Evolutionary conservation across 2,113 vertebrate genomes (phyloP).

Genomic region (Cervus canadensis): DNA sequence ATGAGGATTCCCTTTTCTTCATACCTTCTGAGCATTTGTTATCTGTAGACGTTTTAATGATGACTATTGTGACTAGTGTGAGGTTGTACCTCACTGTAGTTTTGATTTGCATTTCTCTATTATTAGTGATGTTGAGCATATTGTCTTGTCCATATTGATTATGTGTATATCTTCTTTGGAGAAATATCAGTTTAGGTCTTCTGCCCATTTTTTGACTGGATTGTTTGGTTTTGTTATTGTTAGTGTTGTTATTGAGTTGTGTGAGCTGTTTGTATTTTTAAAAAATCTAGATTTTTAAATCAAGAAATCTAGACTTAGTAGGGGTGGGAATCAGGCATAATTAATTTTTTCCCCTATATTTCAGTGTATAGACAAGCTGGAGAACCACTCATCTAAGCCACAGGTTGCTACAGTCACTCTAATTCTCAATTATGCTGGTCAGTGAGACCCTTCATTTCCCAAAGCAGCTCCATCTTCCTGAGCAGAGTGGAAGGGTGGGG

Average conservation of each 20-base stretch:
- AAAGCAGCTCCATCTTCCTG: not conserved
- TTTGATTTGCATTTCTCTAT: not conserved
- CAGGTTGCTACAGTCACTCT: not conserved
- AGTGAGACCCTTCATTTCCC: not conserved
- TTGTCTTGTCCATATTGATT: not conserved
- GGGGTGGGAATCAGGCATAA: not conserved
- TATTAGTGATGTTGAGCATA: not conserved
- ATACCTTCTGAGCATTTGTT: not conserved
- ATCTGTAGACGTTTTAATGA: not conserved
- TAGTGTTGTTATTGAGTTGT: not conserved
- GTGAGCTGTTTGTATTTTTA: not conserved
- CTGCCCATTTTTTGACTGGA: not conserved
- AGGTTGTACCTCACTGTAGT: not conserved
- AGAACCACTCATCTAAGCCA: not conserved
- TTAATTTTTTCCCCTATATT: not conserved
- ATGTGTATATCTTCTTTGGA: not conserved
- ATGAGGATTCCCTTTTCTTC: not conserved
- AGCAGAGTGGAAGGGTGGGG: not conserved
- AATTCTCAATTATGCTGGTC: not conserved
- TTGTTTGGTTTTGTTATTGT: not conserved
- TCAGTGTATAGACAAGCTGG: not conserved
- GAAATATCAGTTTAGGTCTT: not conserved
- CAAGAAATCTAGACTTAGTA: not conserved
- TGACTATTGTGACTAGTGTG: not conserved
- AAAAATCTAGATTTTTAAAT: not conserved